Evolutionary conservation across 2,113 vertebrate species (phyloP).

Genomic region (Odontesthes bonariensis): DNA sequence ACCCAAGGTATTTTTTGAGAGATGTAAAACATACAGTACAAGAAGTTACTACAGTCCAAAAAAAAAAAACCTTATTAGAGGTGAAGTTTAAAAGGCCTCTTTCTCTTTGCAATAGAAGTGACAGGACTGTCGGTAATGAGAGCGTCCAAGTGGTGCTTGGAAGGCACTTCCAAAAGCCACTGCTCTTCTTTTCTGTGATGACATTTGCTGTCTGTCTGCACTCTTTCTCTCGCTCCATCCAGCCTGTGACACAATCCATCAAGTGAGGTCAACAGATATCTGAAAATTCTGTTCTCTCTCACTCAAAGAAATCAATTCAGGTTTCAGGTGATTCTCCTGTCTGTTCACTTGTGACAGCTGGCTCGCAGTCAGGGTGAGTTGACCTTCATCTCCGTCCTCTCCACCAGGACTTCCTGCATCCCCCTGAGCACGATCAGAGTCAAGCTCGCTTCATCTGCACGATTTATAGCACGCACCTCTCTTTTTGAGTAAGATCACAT

Average conservation of each 20-base stretch:
- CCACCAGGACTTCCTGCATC: slow-evolving; percentile 39
- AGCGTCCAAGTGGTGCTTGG: slow-evolving; percentile 20
- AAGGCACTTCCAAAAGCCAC: slow-evolving; percentile 29
- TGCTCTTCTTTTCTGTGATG: slow-evolving; percentile 57
- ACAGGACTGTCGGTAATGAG: slow-evolving; percentile 19
- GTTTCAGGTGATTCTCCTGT: slow-evolving; percentile 76
- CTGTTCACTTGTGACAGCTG: slow-evolving; percentile 72
- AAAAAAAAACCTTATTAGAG: slow-evolving; percentile 4
- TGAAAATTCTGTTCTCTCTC: slow-evolving; percentile 68
- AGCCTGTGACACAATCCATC: slow-evolving; percentile 69
- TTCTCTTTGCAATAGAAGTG: slow-evolving; percentile 23
- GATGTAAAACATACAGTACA: not conserved
- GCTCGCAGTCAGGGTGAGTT: slow-evolving; percentile 46
- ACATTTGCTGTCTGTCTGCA: slow-evolving; percentile 63
- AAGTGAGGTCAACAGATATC: slow-evolving; percentile 77
- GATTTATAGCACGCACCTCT: slow-evolving; percentile 1
- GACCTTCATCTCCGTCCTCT: slow-evolving; percentile 74
- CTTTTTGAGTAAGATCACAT: slow-evolving; percentile 33
- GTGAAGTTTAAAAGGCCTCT: slow-evolving; percentile 14
- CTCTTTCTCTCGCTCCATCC: slow-evolving; percentile 49
- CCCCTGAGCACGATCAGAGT: slow-evolving; percentile 46
- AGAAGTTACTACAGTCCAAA: not conserved
- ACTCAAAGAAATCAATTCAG: slow-evolving; percentile 77
- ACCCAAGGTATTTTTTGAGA: not conserved
- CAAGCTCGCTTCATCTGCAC: slow-evolving; percentile 59